Conservation (phyloP, 2,797 vertebrate species). For the Pangasius sanitwongsei region DNA sequence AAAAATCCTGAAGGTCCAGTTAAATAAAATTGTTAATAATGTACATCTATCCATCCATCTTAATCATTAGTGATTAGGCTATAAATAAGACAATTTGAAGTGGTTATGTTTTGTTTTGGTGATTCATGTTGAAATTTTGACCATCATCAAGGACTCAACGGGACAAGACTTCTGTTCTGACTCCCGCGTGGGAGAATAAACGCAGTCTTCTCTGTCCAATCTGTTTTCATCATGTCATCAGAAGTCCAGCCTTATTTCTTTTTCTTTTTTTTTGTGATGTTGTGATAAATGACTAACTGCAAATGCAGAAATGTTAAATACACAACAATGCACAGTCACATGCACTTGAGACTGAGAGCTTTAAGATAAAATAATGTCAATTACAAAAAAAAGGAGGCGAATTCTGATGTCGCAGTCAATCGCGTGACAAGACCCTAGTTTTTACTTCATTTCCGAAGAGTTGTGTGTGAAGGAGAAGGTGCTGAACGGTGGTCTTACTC, state of each 20-base stretch:
- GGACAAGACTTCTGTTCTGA: no score
- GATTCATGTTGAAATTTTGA: background rate
- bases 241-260: background rate
- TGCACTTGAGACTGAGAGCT: background rate
- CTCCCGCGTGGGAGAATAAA: no score
- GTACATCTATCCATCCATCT: background rate
- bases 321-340: background rate
- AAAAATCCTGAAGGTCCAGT: no score
- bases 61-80: background rate
- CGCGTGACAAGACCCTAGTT: background rate
- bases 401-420: background rate
- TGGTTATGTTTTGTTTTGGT: background rate
- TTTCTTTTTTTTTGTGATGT: background rate
- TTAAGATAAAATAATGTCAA: background rate
- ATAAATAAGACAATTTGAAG: background rate
- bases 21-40: no score
- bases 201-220: background rate
- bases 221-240: background rate
- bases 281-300: no score
- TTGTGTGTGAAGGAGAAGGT: background rate
- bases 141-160: no score
- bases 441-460: background rate
- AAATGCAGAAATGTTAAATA: no score
- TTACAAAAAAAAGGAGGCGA: background rate
- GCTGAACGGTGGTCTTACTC: slow-evolving; percentile 73